A percentile compares a stretch with the other conserved stretches of the same genome.
phyloP scores from a whole-genome alignment of 1,140 invertebrate genomes.

The Heliconius eleuchia region DNA sequence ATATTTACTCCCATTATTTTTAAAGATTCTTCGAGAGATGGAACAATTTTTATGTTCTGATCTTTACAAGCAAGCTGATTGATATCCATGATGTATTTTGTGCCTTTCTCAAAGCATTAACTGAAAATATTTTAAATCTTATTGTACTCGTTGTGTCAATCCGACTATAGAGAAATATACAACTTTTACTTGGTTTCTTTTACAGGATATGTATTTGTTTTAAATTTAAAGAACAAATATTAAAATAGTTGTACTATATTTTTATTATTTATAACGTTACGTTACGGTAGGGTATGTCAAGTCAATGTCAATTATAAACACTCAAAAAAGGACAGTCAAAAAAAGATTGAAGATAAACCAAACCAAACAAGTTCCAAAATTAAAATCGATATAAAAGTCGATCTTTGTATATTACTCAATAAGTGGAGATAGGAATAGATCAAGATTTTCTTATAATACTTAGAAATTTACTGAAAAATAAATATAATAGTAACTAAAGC shows the following conservation, averaged over 20 bases:
- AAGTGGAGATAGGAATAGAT: no score
- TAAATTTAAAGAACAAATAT: not conserved
- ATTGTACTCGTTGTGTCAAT: not conserved
- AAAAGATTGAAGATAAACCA: no score
- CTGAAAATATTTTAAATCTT: not conserved
- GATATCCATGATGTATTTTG: slow-evolving; percentile 48
- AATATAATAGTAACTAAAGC: no score
- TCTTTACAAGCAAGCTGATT: slow-evolving; percentile 60
- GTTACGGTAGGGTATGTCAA: not conserved
- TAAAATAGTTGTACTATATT: not conserved
- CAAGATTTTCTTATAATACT: no score
- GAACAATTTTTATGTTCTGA: slow-evolving; percentile 74
- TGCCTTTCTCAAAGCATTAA: not conserved
- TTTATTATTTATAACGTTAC: not conserved
- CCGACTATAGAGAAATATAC: not conserved
- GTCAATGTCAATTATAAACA: no score
- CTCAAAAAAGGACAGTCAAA: no score
- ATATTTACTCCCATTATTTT: slow-evolving; percentile 60
- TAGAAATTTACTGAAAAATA: no score
- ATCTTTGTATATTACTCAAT: no score
- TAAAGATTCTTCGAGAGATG: slow-evolving; percentile 69
- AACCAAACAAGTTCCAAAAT: no score
- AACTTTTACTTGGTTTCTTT: not conserved
- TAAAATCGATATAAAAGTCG: no score
- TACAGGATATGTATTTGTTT: not conserved